A percentile compares a stretch with the other conserved stretches of the same genome.
phyloP scores from a whole-genome alignment of 2,888 invertebrate species.

The Autographa gamma region DNA sequence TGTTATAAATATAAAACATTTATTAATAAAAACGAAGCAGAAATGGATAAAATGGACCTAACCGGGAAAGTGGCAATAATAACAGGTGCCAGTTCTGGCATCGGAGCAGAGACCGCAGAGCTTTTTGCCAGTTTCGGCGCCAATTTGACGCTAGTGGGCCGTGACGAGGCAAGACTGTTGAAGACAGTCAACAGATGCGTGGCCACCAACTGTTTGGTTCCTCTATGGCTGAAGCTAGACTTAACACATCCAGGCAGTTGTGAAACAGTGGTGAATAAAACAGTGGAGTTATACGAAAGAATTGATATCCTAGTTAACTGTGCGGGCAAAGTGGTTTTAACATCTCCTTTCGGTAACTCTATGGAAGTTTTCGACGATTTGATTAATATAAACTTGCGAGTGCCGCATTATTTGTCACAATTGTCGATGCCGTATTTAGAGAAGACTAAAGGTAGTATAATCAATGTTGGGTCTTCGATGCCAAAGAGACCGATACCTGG shows the following conservation, averaged over 20 bases:
- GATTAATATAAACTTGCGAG: slow-evolving; percentile 71
- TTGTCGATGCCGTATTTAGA: slow-evolving; percentile 67
- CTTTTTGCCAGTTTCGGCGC: slow-evolving; percentile 66
- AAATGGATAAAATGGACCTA: slow-evolving; percentile 66
- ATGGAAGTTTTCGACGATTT: slow-evolving; percentile 70
- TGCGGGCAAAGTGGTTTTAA: slow-evolving; percentile 64
- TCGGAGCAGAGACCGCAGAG: slow-evolving; percentile 71
- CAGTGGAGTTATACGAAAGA: slow-evolving; percentile 66
- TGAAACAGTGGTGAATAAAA: slow-evolving; percentile 65
- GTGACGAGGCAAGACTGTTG: slow-evolving; percentile 64
- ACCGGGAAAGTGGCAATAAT: slow-evolving; percentile 71
- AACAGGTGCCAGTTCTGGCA: slow-evolving; percentile 74
- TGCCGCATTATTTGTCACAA: slow-evolving; percentile 68
- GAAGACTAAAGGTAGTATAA: slow-evolving; percentile 72
- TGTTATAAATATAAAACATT: background rate
- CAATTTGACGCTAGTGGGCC: slow-evolving; percentile 65
- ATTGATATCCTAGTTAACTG: slow-evolving; percentile 72
- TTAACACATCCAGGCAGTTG: slow-evolving; percentile 64
- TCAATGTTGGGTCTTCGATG: slow-evolving; percentile 70
- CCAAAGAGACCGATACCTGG: slow-evolving; percentile 64
- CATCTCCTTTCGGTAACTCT: slow-evolving; percentile 64
- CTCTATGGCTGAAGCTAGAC: slow-evolving; percentile 63
- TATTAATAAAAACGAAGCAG: background rate
- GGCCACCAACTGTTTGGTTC: slow-evolving; percentile 45
- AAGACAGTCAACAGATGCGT: slow-evolving; percentile 64